A percentile compares a stretch with the other conserved stretches of the same genome.
phyloP scores from a whole-genome alignment of 2,797 vertebrate genomes.

The Trichosurus vulpecula region DNA sequence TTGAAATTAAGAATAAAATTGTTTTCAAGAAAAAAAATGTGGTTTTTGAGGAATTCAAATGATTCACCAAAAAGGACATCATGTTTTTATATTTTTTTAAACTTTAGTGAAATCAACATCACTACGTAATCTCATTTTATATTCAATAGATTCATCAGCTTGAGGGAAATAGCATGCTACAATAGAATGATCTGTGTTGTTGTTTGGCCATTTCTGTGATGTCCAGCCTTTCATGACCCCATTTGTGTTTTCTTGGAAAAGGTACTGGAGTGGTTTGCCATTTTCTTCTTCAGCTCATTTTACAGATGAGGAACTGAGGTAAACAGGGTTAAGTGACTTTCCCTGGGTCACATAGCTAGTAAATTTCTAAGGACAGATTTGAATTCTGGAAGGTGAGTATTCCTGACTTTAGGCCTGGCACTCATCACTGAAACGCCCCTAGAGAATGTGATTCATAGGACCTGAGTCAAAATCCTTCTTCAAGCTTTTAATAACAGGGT shows the following conservation, averaged over 20 bases:
- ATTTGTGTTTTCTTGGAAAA: not conserved
- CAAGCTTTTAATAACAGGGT: not conserved
- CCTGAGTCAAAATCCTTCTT: not conserved
- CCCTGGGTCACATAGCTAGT: not conserved
- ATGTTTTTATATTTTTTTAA: not conserved
- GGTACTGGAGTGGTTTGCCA: not conserved
- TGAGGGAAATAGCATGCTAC: not conserved
- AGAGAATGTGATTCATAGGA: not conserved
- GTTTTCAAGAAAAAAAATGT: not conserved
- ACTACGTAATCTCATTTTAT: not conserved
- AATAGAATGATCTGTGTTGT: not conserved
- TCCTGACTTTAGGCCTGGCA: not conserved
- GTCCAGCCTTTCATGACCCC: not conserved
- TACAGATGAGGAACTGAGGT: not conserved
- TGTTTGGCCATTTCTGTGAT: not conserved
- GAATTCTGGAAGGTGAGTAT: not conserved
- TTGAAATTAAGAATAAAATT: not conserved
- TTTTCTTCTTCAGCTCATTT: not conserved
- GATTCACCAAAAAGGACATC: not conserved
- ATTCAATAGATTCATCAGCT: not conserved
- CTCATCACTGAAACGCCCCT: not conserved
- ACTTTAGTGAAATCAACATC: not conserved
- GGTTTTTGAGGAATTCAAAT: not conserved
- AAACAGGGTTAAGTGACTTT: not conserved
- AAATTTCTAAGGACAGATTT: not conserved